These are phyloP conservation scores for Pogonus chalceus DNA, from an alignment of 1,140 invertebrate species.

Conservation along the genomic window DNA sequence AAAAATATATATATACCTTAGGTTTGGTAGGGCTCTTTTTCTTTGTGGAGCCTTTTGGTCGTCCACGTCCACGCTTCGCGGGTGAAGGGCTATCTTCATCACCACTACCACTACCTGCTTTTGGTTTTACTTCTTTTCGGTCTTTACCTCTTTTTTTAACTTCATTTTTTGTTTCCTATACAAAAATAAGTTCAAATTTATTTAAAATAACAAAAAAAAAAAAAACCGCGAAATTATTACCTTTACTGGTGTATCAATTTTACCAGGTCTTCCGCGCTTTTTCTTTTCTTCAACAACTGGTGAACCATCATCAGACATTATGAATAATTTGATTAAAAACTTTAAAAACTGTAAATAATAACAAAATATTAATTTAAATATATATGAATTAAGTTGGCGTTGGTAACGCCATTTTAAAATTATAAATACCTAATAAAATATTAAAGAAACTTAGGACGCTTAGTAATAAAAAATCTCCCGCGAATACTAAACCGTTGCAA, in stretches of 20 bases:
- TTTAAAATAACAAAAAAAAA: background rate
- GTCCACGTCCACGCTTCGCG: slow-evolving; percentile 25
- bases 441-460: slow-evolving; percentile 1
- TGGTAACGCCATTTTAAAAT: background rate
- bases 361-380: background rate
- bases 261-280: background rate
- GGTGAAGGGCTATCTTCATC: slow-evolving; percentile 13
- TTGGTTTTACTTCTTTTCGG: background rate
- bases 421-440: background rate
- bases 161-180: background rate
- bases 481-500: too few relatives aligned
- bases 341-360: background rate
- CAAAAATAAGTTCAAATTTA: background rate
- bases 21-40: slow-evolving; percentile 18
- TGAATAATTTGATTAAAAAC: slow-evolving; percentile 4
- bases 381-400: background rate
- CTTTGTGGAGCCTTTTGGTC: slow-evolving; percentile 29
- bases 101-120: background rate
- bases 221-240: background rate
- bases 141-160: background rate
- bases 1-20: background rate
- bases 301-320: slow-evolving; percentile 14
- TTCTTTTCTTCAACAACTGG: slow-evolving; percentile 4
- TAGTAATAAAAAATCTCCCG: slow-evolving; percentile 10
- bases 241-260: background rate